Base-by-base conservation (phyloP, 2,113 vertebrate species). In the Lycaon pictus region DNA sequence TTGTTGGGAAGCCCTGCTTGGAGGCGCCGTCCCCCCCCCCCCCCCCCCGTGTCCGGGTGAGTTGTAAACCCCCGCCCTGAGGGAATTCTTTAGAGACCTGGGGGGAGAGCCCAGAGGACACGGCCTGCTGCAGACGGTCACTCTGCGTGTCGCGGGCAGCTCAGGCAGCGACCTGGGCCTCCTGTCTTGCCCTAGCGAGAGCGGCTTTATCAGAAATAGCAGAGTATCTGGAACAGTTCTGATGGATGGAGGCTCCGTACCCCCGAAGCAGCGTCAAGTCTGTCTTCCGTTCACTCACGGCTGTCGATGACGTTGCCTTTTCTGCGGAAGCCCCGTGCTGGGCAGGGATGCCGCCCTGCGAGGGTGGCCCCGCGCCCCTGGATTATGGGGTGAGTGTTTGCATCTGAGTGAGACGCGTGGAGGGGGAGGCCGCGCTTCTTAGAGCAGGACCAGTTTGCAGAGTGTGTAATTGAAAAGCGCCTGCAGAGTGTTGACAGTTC, bases 371-470 rank as follows among this genome's bases (percentile, higher is more conserved):
- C 17, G 0, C 2, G 10, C 1, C 3, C 55, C 76, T 29, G 13
- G 8, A 2, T 16, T 32, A 5, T 2, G 4, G 71, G 27, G 23
- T 2, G 4, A 1, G 16, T 4, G 43, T 51, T 19, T 25, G 5
- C 5, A 51, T n/a, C 20, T 17, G 43, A 43, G 53, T 13, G 60
- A 32, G 37, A 22, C 5, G 0, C 1, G n/a, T 4, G 6, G 7
- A 4, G 2, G 23, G 1, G 9, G 0, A 13, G 10, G 29, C 32
- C 17, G 15, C 29, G 10, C 32, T 1, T 22, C 56, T 55, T 3
- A 1, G 3, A 3, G 8, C 65, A 4, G 51, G 43, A 76, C 37
- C 72, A 29, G 51, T 11, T 11, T 32, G 23, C 81, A 17, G 2
- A 10, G 3, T 19, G 13, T 10, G 27, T 11, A 10, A n/a, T 23